Conservation (phyloP, 2,797 vertebrate genomes). For the Schizopygopsis malacanthus region DNA sequence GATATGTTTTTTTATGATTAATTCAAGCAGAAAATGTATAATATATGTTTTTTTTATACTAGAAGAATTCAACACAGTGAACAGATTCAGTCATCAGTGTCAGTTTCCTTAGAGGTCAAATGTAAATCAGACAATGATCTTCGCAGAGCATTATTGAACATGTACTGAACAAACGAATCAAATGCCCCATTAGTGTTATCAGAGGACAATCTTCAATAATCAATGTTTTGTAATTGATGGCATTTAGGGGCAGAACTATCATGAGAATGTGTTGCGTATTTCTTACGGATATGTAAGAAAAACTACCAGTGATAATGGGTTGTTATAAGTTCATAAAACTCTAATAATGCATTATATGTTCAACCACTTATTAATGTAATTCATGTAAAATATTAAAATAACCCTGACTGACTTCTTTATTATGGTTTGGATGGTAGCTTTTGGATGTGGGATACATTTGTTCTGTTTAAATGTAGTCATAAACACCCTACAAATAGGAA, state of each 20-base stretch:
- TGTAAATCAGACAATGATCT: neutral
- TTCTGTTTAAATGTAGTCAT: constrained; percentile 37
- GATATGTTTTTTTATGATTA: neutral
- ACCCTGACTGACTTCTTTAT: neutral
- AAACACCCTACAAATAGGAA: constrained; percentile 41
- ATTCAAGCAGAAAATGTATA: neutral
- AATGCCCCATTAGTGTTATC: constrained; percentile 57
- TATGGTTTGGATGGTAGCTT: neutral
- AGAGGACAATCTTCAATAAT: constrained; percentile 64
- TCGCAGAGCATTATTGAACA: constrained; percentile 6
- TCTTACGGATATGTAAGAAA: neutral
- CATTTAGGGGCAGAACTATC: neutral
- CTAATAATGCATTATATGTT: neutral
- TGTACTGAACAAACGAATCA: constrained; percentile 55
- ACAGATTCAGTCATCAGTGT: neutral
- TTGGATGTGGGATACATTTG: neutral
- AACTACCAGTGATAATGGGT: neutral
- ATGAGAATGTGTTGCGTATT: neutral
- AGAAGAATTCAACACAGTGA: neutral
- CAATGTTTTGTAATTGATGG: constrained; percentile 62
- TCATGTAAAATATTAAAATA: neutral
- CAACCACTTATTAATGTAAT: neutral
- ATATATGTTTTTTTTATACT: neutral
- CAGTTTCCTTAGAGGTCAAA: neutral
- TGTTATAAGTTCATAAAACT: neutral